These are phyloP conservation scores for Brachionus paranguensis DNA, from an alignment of 1,140 invertebrate genomes.

Conservation along the genomic window DNA sequence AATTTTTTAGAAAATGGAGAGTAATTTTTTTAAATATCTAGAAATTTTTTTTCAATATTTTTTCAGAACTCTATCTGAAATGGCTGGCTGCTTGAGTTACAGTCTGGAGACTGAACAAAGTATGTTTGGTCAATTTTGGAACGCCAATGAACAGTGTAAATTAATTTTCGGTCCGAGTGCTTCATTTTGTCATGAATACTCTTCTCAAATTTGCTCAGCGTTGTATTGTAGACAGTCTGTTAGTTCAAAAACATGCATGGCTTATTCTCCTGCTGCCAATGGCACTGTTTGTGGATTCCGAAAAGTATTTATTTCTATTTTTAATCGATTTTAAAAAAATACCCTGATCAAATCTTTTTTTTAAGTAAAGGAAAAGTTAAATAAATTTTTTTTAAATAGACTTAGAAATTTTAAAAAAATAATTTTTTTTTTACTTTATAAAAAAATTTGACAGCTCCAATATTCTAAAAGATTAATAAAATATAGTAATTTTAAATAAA, in stretches of 20 bases:
- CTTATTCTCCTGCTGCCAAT: not conserved
- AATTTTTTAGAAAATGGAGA: not conserved
- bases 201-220: not conserved
- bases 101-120: not conserved
- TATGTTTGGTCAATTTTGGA: not conserved
- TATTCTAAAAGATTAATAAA: no score
- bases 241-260: not conserved
- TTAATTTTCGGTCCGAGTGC: not conserved
- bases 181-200: not conserved
- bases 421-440: no score
- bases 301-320: not conserved
- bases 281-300: not conserved
- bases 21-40: not conserved
- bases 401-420: no score
- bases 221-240: not conserved
- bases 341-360: no score
- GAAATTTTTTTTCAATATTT: not conserved
- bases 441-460: no score
- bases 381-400: no score
- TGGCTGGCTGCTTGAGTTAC: not conserved
- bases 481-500: no score
- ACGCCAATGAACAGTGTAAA: not conserved
- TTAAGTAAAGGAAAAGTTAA: no score
- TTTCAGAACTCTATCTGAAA: not conserved
- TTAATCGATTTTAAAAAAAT: no score